Base-by-base conservation (phyloP, 1,140 invertebrate genomes). In the Physella acuta region DNA sequence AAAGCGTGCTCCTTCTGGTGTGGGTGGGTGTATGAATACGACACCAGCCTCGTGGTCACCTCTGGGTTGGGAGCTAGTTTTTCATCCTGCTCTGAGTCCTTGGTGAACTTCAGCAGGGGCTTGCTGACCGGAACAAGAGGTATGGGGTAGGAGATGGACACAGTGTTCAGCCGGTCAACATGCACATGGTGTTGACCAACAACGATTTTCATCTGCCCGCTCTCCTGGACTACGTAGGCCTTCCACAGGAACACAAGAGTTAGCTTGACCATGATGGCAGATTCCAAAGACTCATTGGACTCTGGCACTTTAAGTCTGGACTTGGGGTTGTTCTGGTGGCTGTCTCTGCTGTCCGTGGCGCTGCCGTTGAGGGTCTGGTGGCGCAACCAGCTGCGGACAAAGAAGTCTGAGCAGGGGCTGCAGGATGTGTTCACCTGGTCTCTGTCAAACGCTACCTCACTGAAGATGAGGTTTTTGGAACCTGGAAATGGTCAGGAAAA, bases 141-240 rank as follows among this genome's bases (percentile, higher is more conserved):
- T 37, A 76, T 64, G 31, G 80, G 80, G 71, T 78, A 80, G 5
- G 81, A 81, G 1, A 78, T 80, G 30, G 78, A 76, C n/a, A 76
- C 70, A 17, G 70, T 76, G 59, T 80, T 77, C 17, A 81, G 73
- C 53, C 73, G 79, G 33, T 81, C 76, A n/a, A 84, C 62, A 20
- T 75, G 77, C 30, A 80, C 79, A 74, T 84, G 82, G 69, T 84
- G 82, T 65, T 84, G 82, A 53, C 82, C 82, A 8, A 81, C 76
- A 44, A 81, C 60, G 17, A 76, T 75, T 53, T 78, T 75, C 62
- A 76, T 77, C 55, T 76, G 75, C 53, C 81, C 82, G 28, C 72
- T 69, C 36, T 80, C 77, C 65, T 80, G 76, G 8, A 80, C 76
- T 17, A 81, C 77, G 73, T 76, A 79, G 16, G 78, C 81, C 78